Conservation (phyloP, 2,888 invertebrate genomes). For the Baccha elongata region DNA sequence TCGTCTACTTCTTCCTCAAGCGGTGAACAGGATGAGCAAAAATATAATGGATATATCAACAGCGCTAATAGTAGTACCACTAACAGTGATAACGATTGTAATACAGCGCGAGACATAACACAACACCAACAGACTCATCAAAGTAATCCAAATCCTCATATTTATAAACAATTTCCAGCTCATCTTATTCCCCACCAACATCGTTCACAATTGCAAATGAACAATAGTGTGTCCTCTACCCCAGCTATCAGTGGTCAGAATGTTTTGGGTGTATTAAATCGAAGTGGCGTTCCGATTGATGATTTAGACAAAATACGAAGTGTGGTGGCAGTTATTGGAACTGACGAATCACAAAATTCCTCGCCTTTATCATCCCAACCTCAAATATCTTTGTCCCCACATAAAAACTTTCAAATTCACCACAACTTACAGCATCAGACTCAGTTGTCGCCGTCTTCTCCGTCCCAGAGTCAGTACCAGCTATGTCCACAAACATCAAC, state of each 20-base stretch:
- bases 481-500: slow-evolving; percentile 22
- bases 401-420: slow-evolving; percentile 32
- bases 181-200: slow-evolving; percentile 60
- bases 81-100: slow-evolving; percentile 57
- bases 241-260: slow-evolving; percentile 4
- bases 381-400: slow-evolving; percentile 48
- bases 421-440: slow-evolving; percentile 75
- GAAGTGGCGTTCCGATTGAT: slow-evolving; percentile 66
- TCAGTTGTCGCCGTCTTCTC: slow-evolving; percentile 30
- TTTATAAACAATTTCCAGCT: slow-evolving; percentile 56
- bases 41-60: slow-evolving; percentile 51
- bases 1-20: slow-evolving; percentile 53
- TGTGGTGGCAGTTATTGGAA: slow-evolving; percentile 77
- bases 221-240: slow-evolving; percentile 77
- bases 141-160: slow-evolving; percentile 52
- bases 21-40: slow-evolving; percentile 51
- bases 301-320: slow-evolving; percentile 80
- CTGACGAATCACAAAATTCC: slow-evolving; percentile 29
- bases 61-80: slow-evolving; percentile 39
- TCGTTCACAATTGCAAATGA: slow-evolving; percentile 75
- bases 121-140: slow-evolving; percentile 54
- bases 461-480: slow-evolving; percentile 14
- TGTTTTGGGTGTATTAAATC: slow-evolving; percentile 71
- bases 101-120: slow-evolving; percentile 44
- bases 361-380: slow-evolving; percentile 34